Conservation (phyloP, 2,888 invertebrate genomes). For the Idaea straminata region DNA sequence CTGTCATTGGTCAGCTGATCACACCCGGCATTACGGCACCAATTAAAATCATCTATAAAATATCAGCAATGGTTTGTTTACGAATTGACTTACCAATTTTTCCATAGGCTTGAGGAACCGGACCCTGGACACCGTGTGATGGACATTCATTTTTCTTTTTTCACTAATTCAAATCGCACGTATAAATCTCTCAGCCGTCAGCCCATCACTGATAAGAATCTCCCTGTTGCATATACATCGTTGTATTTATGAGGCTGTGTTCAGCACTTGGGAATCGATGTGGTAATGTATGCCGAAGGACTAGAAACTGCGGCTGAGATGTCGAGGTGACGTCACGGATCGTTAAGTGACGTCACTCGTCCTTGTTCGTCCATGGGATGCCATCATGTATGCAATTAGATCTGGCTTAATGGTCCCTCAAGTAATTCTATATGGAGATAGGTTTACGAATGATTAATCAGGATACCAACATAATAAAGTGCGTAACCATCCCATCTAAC, state of each 20-base stretch:
- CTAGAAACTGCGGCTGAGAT: slow-evolving; percentile 57
- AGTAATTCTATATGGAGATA: slow-evolving; percentile 23
- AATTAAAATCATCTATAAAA: slow-evolving; percentile 45
- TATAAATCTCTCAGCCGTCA: slow-evolving; percentile 49
- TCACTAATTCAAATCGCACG: slow-evolving; percentile 40
- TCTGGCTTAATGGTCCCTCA: slow-evolving; percentile 25
- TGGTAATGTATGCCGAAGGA: slow-evolving; percentile 53
- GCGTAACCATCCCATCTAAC: not conserved
- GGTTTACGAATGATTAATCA: slow-evolving; percentile 16
- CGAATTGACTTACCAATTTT: slow-evolving; percentile 53
- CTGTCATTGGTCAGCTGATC: slow-evolving; percentile 53
- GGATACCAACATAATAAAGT: not conserved
- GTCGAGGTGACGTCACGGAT: slow-evolving; percentile 68
- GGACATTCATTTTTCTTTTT: slow-evolving; percentile 58
- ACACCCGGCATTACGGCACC: slow-evolving; percentile 31
- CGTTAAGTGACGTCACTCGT: slow-evolving; percentile 69
- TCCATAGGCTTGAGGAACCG: slow-evolving; percentile 50
- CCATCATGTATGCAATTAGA: slow-evolving; percentile 45
- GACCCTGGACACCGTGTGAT: slow-evolving; percentile 55
- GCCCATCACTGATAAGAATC: slow-evolving; percentile 45
- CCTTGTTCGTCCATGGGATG: slow-evolving; percentile 46
- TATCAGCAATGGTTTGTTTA: slow-evolving; percentile 7
- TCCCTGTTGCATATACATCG: slow-evolving; percentile 50
- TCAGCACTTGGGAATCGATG: slow-evolving; percentile 40
- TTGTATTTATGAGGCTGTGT: slow-evolving; percentile 39